These are phyloP conservation scores for Nyctereutes procyonoides DNA, from an alignment of 2,113 vertebrate species.

Conservation along the genomic window DNA sequence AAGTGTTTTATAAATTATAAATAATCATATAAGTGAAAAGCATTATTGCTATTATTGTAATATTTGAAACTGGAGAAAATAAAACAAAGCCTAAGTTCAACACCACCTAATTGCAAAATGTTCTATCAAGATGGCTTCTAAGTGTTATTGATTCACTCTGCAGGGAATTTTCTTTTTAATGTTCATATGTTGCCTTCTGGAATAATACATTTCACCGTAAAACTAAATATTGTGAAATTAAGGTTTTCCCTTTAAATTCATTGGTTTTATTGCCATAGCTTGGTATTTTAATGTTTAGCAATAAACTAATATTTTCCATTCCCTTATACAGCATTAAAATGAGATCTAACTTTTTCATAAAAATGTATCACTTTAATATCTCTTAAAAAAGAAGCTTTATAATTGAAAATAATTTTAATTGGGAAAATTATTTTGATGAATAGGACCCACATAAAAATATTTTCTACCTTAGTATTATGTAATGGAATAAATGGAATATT, in stretches of 20 bases:
- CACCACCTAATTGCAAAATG: not conserved
- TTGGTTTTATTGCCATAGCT: not conserved
- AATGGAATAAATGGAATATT: not conserved
- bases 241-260: not conserved
- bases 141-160: not conserved
- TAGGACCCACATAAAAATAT: not conserved
- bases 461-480: not conserved
- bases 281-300: not conserved
- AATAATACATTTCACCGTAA: not conserved
- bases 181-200: not conserved
- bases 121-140: not conserved
- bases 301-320: not conserved
- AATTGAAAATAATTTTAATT: not conserved
- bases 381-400: not conserved
- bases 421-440: not conserved
- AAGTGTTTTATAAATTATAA: not conserved
- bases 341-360: not conserved
- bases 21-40: not conserved
- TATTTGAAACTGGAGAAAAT: not conserved
- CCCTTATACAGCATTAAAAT: not conserved
- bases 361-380: not conserved
- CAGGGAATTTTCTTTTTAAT: not conserved
- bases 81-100: not conserved
- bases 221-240: not conserved
- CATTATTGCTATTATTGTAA: not conserved